These are phyloP conservation scores for Pterois miles DNA, from an alignment of 2,797 vertebrate species.

Conservation along the genomic window DNA sequence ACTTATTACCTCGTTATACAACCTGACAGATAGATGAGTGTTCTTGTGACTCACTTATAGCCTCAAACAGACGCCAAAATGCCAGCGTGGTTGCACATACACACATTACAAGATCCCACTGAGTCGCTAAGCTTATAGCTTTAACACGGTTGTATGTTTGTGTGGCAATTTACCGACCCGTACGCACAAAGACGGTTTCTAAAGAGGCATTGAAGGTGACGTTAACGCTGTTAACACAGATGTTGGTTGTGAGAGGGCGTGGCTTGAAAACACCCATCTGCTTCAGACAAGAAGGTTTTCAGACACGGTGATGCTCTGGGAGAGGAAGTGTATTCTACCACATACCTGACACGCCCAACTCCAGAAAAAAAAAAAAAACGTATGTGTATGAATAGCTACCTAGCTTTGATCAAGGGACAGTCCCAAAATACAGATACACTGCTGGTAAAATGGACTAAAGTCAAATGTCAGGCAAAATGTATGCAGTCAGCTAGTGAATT, in stretches of 20 bases:
- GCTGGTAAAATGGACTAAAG: not conserved
- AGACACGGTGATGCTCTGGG: constrained; percentile 18
- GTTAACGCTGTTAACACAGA: constrained; percentile 14
- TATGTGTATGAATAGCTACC: constrained; percentile 12
- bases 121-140: constrained; percentile 31
- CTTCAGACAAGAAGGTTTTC: constrained; percentile 20
- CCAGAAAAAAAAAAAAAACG: constrained; percentile 23
- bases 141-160: constrained; percentile 31
- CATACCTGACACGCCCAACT: constrained; percentile 51
- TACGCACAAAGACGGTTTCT: constrained; percentile 15
- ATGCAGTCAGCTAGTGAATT: too few relatives aligned
- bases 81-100: not conserved
- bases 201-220: constrained; percentile 16
- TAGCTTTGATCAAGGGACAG: constrained; percentile 1
- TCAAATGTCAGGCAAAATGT: too few relatives aligned
- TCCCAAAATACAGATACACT: not conserved
- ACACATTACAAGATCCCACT: constrained; percentile 8
- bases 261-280: not conserved
- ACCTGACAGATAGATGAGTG: constrained; percentile 48
- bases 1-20: constrained; percentile 50
- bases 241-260: constrained; percentile 6
- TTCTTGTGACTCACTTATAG: constrained; percentile 55
- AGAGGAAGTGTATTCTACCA: constrained; percentile 45
- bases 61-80: constrained; percentile 18
- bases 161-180: constrained; percentile 20